These are phyloP conservation scores for Cosmia trapezina DNA, from an alignment of 2,888 invertebrate genomes.

Conservation along the genomic window DNA sequence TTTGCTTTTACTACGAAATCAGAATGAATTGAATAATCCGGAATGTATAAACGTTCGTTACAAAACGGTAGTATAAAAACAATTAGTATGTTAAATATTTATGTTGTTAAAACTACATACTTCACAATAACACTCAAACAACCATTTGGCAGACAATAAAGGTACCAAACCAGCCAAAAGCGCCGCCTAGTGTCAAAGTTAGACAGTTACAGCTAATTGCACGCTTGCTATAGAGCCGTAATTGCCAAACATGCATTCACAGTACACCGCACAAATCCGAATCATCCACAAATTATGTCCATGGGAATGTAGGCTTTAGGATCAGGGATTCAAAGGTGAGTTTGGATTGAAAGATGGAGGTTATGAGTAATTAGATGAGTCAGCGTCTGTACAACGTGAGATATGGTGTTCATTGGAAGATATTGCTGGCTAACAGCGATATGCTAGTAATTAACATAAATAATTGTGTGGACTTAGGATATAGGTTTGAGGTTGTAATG, in stretches of 20 bases:
- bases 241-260: slow-evolving; percentile 59
- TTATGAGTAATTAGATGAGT: slow-evolving; percentile 48
- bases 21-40: neutral
- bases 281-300: slow-evolving; percentile 6
- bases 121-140: neutral
- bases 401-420: slow-evolving; percentile 54
- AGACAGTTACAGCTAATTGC: slow-evolving; percentile 43
- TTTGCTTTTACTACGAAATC: slow-evolving; percentile 12
- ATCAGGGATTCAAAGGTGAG: neutral
- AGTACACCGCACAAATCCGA: slow-evolving; percentile 40
- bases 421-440: slow-evolving; percentile 42
- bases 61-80: neutral
- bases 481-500: slow-evolving; percentile 1
- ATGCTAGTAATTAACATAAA: slow-evolving; percentile 56
- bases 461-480: slow-evolving; percentile 55
- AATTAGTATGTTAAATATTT: too few relatives aligned
- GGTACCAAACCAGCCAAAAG: slow-evolving; percentile 9
- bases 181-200: slow-evolving; percentile 35
- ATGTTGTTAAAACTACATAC: neutral
- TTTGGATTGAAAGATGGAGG: slow-evolving; percentile 9
- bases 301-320: slow-evolving; percentile 18
- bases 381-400: slow-evolving; percentile 37
- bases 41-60: neutral
- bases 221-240: slow-evolving; percentile 24
- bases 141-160: slow-evolving; percentile 16